Conservation (phyloP, 2,797 vertebrate species). For the Centropyge bicolor region DNA sequence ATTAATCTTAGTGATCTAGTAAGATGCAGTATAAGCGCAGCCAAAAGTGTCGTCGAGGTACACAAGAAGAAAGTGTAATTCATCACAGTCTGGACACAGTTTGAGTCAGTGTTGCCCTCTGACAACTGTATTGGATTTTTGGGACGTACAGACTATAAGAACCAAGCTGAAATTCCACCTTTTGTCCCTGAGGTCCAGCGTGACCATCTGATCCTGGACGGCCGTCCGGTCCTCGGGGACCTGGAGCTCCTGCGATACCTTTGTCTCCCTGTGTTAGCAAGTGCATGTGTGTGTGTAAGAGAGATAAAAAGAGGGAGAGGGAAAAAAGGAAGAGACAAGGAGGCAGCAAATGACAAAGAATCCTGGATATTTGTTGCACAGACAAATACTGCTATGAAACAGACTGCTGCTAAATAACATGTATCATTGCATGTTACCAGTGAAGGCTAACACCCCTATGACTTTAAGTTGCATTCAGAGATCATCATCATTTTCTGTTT, state of each 20-base stretch:
- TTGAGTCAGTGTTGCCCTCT: background rate
- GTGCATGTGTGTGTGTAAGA: background rate
- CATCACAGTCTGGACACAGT: conserved; percentile 6
- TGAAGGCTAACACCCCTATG: too few species aligned
- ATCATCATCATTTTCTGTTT: background rate
- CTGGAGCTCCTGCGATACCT: conserved; percentile 86
- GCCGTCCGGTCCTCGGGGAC: conserved; percentile 77
- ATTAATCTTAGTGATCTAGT: conserved; percentile 17
- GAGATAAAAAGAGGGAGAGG: background rate
- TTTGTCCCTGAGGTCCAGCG: conserved; percentile 68
- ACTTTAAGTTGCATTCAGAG: too few species aligned
- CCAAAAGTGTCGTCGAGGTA: background rate
- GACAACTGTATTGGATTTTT: background rate
- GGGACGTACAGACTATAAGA: background rate
- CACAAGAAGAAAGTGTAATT: conserved; percentile 12
- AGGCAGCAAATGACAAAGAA: background rate
- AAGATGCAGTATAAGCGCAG: conserved; percentile 10
- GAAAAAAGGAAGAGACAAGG: background rate
- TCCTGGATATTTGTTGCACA: background rate
- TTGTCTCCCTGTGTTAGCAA: conserved; percentile 66
- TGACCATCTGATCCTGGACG: conserved; percentile 65
- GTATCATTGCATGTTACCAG: too few species aligned
- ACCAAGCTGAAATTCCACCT: conserved; percentile 67
- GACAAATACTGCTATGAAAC: too few species aligned
- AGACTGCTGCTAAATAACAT: too few species aligned